phyloP scores from a whole-genome alignment of 2,888 invertebrate genomes.

The Diarsia dahlii region DNA sequence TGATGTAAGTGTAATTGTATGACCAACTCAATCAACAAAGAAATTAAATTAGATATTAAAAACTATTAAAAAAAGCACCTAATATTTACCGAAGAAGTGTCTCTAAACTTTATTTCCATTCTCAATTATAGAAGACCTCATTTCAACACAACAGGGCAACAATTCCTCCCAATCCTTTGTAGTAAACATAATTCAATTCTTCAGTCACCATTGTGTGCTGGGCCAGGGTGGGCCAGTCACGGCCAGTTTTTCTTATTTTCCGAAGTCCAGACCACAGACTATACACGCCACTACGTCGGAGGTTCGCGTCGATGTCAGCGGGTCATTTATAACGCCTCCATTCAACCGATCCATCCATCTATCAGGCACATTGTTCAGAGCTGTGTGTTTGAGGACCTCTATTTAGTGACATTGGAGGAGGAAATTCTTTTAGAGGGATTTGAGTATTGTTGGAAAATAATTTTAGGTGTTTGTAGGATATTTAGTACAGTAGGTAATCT shows the following conservation, averaged over 20 bases:
- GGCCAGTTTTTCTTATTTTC: constrained; percentile 66
- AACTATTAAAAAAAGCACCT: neutral
- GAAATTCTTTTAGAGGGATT: constrained; percentile 18
- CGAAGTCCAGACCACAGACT: constrained; percentile 55
- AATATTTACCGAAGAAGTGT: neutral
- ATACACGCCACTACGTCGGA: constrained; percentile 38
- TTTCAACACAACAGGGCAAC: constrained; percentile 26
- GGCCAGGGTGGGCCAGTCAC: constrained; percentile 33
- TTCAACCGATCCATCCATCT: constrained; percentile 77
- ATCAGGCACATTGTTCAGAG: constrained; percentile 73
- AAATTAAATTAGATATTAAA: no score
- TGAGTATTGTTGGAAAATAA: neutral
- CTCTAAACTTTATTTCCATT: constrained; percentile 10
- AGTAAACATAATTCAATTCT: constrained; percentile 61
- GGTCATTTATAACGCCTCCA: constrained; percentile 78
- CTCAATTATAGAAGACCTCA: constrained; percentile 20
- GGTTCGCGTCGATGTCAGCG: constrained; percentile 60
- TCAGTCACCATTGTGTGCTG: constrained; percentile 56
- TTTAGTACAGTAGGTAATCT: neutral
- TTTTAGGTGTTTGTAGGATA: neutral
- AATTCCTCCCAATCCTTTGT: constrained; percentile 41
- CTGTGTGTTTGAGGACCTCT: constrained; percentile 58
- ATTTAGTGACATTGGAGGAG: constrained; percentile 40
- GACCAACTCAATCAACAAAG: no score
- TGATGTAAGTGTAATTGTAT: no score